Percentiles rank a stretch among this genome's conserved stretches.
These are phyloP conservation scores for Coenonympha arcania DNA, from an alignment of 2,888 invertebrate species.

Conservation along the genomic window DNA sequence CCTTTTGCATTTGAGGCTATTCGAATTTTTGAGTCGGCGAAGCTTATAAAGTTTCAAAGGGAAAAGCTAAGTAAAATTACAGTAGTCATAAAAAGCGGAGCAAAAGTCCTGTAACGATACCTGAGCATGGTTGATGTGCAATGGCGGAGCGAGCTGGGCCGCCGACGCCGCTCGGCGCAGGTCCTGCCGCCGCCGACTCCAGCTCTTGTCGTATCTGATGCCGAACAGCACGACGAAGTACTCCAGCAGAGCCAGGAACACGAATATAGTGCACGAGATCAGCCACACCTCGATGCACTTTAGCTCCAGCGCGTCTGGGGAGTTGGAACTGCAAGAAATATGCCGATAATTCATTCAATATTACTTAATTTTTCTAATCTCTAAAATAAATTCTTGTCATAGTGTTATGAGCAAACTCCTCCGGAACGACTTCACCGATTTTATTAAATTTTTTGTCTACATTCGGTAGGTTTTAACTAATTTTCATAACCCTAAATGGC, in stretches of 20 bases:
- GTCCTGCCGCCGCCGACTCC: slow-evolving; percentile 68
- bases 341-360: not conserved
- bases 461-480: too few relatives aligned
- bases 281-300: slow-evolving; percentile 80
- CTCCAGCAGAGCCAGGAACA: slow-evolving; percentile 76
- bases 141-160: slow-evolving; percentile 59
- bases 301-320: slow-evolving; percentile 76
- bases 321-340: slow-evolving; percentile 71
- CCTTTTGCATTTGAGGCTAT: too few relatives aligned
- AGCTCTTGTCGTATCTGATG: slow-evolving; percentile 78
- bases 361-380: too few relatives aligned
- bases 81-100: too few relatives aligned
- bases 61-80: too few relatives aligned
- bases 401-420: too few relatives aligned
- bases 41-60: too few relatives aligned
- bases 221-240: slow-evolving; percentile 78
- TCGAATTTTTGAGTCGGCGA: too few relatives aligned
- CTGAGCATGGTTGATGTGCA: slow-evolving; percentile 67
- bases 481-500: too few relatives aligned
- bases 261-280: slow-evolving; percentile 78
- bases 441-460: too few relatives aligned
- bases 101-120: slow-evolving; percentile 30
- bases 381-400: too few relatives aligned
- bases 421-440: too few relatives aligned
- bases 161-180: slow-evolving; percentile 60